Evolutionary conservation across 2,888 invertebrate genomes (phyloP), one percentile per base, ranked within the genome.

Genomic region (Troides helena): DNA sequence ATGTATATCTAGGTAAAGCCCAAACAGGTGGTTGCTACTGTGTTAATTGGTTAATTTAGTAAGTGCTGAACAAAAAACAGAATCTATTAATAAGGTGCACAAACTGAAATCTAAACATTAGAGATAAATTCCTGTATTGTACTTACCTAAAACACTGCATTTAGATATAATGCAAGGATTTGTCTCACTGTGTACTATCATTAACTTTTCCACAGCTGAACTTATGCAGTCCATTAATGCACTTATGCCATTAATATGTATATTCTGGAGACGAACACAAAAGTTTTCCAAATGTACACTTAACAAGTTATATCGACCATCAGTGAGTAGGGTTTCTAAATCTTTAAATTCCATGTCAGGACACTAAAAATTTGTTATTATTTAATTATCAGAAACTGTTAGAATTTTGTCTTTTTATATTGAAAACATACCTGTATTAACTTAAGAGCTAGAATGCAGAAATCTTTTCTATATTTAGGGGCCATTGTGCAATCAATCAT

Each of bases 361-460:
- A 76, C 95, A 95, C 94, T 96, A 72, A 88, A 65, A 67, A 39
- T 39, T 46, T 60, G 68, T 46, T 46, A 56, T 66, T 3, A 21
- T 57, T 6, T 2, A 21, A 21, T 57, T 10, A 57, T 21, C n/a
- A 21, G 5, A 57, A 50, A 14, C 5, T 14, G 8, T 46, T 50
- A 14, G 17, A 50, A 17, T 50, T 17, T 17, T 50, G 4, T 12
- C 3, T 50, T 18, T 50, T 57, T 18, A 21, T 6, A 18, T 10
- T 18, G 6, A 18, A 57, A 66, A 65, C 60, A 76, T 88, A 94
- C 95, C 94, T 97, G 96, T 74, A 97, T 95, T 39, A 98, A 88
- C 85, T 97, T 96, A 21, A 98, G 89, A 46, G 97, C 94, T 8
- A 96, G 93, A 85, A 97, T 95, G 87, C 97, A 96, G 84, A 98